Conservation (phyloP, 1,140 invertebrate species). For the Drosophila yakuba region DNA sequence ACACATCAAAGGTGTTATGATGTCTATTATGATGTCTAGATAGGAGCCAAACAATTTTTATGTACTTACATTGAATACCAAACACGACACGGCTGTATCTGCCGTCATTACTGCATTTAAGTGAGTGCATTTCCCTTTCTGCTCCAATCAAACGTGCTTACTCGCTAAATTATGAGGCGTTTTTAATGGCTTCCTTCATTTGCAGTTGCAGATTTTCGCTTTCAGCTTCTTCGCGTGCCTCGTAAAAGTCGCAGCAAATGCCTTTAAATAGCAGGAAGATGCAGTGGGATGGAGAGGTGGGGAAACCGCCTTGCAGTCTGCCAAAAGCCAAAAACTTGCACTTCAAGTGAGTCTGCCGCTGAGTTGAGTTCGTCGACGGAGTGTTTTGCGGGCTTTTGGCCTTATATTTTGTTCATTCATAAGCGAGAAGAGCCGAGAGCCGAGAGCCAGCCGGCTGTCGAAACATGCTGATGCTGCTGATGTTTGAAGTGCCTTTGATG, state of each 20-base stretch:
- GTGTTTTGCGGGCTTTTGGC: slow-evolving; percentile 36
- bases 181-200: slow-evolving; percentile 49
- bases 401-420: slow-evolving; percentile 73
- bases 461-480: slow-evolving; percentile 61
- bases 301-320: slow-evolving; percentile 58
- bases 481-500: slow-evolving; percentile 82
- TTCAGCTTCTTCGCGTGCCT: slow-evolving; percentile 35
- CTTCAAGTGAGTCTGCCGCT: slow-evolving; percentile 56
- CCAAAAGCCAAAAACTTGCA: slow-evolving; percentile 68
- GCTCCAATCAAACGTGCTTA: slow-evolving; percentile 39
- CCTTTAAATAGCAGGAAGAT: slow-evolving; percentile 65
- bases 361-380: slow-evolving; percentile 22
- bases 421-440: slow-evolving; percentile 39
- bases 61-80: not conserved
- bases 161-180: slow-evolving; percentile 35
- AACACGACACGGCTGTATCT: not conserved
- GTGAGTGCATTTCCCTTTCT: slow-evolving; percentile 23
- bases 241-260: slow-evolving; percentile 39
- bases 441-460: slow-evolving; percentile 36
- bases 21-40: too few species aligned
- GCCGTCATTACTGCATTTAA: slow-evolving; percentile 17
- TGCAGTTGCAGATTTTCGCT: slow-evolving; percentile 50
- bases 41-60: too few species aligned
- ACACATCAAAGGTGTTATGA: too few species aligned
- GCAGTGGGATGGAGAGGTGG: not conserved